These are phyloP conservation scores for Brotula barbata DNA, from an alignment of 2,797 vertebrate genomes.

Conservation along the genomic window DNA sequence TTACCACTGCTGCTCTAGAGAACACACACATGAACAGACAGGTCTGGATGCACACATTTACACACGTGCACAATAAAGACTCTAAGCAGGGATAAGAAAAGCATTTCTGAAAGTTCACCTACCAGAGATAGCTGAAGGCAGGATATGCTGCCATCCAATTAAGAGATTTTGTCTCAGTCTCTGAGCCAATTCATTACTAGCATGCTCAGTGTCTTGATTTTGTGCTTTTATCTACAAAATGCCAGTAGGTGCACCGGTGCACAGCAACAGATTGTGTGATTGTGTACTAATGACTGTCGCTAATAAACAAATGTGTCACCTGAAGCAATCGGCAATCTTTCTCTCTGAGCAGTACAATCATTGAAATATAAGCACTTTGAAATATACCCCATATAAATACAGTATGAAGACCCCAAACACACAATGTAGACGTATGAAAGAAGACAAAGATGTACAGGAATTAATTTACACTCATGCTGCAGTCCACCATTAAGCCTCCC, in stretches of 20 bases:
- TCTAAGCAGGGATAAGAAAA: slow-evolving; percentile 10
- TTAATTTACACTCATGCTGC: not conserved
- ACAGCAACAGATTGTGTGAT: slow-evolving; percentile 7
- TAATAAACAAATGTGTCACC: slow-evolving; percentile 14
- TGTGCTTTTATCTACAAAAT: slow-evolving; percentile 32
- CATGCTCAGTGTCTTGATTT: slow-evolving; percentile 23
- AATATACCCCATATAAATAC: not conserved
- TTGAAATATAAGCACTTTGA: not conserved
- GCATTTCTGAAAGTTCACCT: slow-evolving; percentile 28
- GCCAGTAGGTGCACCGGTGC: slow-evolving; percentile 19
- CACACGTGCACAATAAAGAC: slow-evolving; percentile 4
- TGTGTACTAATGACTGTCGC: slow-evolving; percentile 18
- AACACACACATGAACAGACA: not conserved
- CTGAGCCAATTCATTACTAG: slow-evolving; percentile 38
- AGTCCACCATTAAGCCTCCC: not conserved
- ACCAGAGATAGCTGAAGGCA: slow-evolving; percentile 22
- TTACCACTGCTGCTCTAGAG: slow-evolving; percentile 25
- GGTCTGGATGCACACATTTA: slow-evolving; percentile 5
- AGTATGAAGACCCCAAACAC: not conserved
- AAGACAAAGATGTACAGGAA: not conserved
- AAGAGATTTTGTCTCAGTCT: slow-evolving; percentile 19
- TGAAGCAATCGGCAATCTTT: slow-evolving; percentile 5
- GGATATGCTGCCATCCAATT: slow-evolving; percentile 17
- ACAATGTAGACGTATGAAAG: not conserved
- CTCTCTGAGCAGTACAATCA: slow-evolving; percentile 9